Base-by-base conservation (phyloP, 2,113 vertebrate genomes). In the Anhinga anhinga region DNA sequence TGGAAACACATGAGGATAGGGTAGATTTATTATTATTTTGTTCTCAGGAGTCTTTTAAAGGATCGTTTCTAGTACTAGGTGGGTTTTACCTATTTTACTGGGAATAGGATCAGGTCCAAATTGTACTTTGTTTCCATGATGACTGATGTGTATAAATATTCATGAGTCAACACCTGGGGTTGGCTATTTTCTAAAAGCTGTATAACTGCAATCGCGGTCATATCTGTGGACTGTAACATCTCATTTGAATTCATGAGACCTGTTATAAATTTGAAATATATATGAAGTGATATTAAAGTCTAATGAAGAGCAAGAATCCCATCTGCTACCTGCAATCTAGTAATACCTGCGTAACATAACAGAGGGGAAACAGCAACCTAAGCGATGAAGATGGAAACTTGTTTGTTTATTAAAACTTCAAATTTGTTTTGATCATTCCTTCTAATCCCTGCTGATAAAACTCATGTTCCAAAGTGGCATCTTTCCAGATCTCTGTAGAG, bases 221-320 rank as follows among this genome's bases (percentile, higher is more conserved):
- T 85, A 95, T 88, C 78, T 82, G 58, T 52, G 62, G 78, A 91
- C 66, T 89, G 50, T 87, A 95, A 76, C 3, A 45, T 61, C 91
- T 91, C 86, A 93, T 95, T 91, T 86, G 83, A 94, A 97, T 97
- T 97, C 95, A 95, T 90, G 81, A 95, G 70, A 65, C 16, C 53
- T 76, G n/a, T 62, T 93, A 89, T 7, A 96, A 69, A 95, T 91
- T 94, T 91, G 82, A 95, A 95, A 95, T 95, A 96, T 95, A 94
- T 65, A 91, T 85, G 88, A 97, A 93, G 70, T 59, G 49, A 62
- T 90, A 95, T 94, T 96, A 90, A 91, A 95, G 15, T 79, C 93
- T 95, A 73, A 95, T 91, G 81, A 87, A 69, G 77, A 93, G 50
- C 53, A 93, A 56, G 88, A 76, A 92, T 79, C 32, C 74, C 93